Evolutionary conservation across 2,888 invertebrate genomes (phyloP), one percentile per base, ranked within the genome.

Genomic region (Helleia helle): DNA sequence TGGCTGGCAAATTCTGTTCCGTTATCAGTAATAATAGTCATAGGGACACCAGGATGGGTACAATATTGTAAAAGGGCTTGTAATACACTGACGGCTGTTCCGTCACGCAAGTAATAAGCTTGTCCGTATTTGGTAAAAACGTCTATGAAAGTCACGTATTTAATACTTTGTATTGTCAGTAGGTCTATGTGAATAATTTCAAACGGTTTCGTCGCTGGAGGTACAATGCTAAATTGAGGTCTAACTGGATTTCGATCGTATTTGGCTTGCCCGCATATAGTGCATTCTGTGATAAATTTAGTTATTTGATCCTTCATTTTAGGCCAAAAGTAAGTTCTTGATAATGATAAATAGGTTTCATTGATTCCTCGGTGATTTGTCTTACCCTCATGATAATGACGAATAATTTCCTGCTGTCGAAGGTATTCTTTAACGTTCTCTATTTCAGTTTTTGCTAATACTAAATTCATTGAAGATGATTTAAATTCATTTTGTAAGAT

Each of bases 351-450:
- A 11, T 44, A 51, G 7, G 46, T 50, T 24, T 56, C 51, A 12
- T 48, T 55, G 12, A 52, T 58, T 1, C 54, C 54, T 0, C 53
- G 34, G 27, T 55, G 52, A 18, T 56, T 57, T 0, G 52, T 57
- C 41, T 57, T 57, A 2, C 59, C 57, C 0, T 55, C 54, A 26
- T 58, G 54, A 22, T 58, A 56, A 0, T 49, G 14, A 2, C 27
- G 36, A n/a, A 58, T 55, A 1, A 55, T 51, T n/a, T 55, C 50
- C n/a, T 56, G 55, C 11, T 56, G 56, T 2, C 25, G 25, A 1
- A 52, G 29, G 37, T 52, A 54, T 3, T 54, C 51, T 6, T 44
- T 48, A 0, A 57, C 46, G 30, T 55, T 49, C 36, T 55, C 51
- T 18, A 54, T 0, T 27, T 54, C 53, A 0, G 0, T 15, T 37